Base-by-base conservation (phyloP, 23 tunicate genomes). In the Ascidia mentula region DNA sequence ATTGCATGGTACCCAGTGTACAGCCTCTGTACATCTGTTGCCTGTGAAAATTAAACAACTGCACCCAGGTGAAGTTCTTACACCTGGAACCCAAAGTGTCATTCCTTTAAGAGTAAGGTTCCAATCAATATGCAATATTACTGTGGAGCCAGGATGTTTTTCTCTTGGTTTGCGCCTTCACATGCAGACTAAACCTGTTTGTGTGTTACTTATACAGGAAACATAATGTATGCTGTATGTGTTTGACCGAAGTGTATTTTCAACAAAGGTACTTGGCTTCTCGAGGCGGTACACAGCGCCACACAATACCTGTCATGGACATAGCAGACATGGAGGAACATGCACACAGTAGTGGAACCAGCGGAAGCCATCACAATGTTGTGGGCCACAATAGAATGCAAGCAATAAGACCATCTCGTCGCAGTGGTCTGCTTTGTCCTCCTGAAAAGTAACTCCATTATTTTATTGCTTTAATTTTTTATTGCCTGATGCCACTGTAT, bases 221-320 rank as follows among this genome's bases (percentile, higher is more conserved):
- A n/a, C n/a, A 15, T 42, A 9, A 9, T 42, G 53, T 20, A 20
- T 6, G 24, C 13, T 53, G 65, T 28, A 5, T 53, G 22, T 5
- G 4, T 9, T 6, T 9, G 1, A 20, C 4, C 22, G 4, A 3
- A 3, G 18, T 18, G 1, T 22, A 37, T 37, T 45, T 13, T 82
- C 74, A 18, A 40, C 46, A 18, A 46, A 91, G 97, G 80, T 91
- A 91, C 81, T 45, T 91, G 86, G 90, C 81, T 31, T 75, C 76
- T 31, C 45, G 86, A 33, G 94, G 95, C 0, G 87, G 93, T 15
- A 42, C 69, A 20, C 70, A 91, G 34, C 73, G 97, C 13, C 97
- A 91, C 76, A 85, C 97, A 13, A 75, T 86, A 26, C 88, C 86
- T 18, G 96, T 75, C 12, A 90, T 76, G 80, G 86, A 53, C 37